Conservation (phyloP, 2,113 vertebrate genomes). For the Rhineura floridana region DNA sequence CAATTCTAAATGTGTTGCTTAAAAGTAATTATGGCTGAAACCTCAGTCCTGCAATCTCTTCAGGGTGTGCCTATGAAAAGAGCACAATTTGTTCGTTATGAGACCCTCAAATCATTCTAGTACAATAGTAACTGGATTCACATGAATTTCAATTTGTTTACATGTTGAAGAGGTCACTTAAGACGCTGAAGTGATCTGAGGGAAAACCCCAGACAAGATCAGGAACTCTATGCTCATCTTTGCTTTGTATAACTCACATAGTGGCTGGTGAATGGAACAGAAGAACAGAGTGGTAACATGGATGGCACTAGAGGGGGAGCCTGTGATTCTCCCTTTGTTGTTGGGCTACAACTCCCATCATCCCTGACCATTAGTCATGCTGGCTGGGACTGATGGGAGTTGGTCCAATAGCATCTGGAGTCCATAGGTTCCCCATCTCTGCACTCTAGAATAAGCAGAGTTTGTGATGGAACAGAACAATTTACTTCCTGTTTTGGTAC, state of each 20-base stretch:
- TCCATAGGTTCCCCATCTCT: not conserved
- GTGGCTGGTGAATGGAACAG: not conserved
- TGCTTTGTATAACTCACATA: not conserved
- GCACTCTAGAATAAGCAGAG: too few species aligned
- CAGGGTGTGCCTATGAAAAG: not conserved
- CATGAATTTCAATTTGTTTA: not conserved
- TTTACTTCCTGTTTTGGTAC: too few species aligned
- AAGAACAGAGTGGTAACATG: too few species aligned
- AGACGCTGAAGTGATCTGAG: not conserved
- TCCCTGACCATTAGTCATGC: not conserved
- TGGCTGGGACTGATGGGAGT: not conserved
- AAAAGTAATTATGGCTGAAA: not conserved
- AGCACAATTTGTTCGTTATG: not conserved
- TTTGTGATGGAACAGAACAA: too few species aligned
- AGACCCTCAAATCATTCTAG: not conserved
- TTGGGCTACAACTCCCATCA: not conserved
- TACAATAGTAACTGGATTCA: not conserved
- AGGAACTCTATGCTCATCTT: not conserved
- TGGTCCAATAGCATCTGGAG: not conserved
- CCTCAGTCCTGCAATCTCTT: not conserved
- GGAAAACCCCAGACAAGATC: not conserved
- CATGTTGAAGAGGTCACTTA: not conserved
- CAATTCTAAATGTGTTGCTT: not conserved
- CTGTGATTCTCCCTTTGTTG: not conserved
- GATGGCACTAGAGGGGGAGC: too few species aligned